phyloP scores from a whole-genome alignment of 2,888 invertebrate genomes.

The Malachius bipustulatus region DNA sequence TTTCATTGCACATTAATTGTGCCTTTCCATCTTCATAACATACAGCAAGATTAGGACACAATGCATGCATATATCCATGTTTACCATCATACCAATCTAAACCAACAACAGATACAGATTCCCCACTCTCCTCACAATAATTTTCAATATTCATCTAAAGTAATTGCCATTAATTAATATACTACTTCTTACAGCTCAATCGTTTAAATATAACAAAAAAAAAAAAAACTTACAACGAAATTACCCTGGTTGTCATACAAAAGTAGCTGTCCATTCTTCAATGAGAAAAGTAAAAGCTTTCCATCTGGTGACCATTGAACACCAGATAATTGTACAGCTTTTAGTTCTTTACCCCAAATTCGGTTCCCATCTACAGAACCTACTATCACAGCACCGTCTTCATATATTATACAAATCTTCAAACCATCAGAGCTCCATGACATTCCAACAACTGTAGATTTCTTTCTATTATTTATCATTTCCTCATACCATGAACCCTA shows the following conservation, averaged over 20 bases:
- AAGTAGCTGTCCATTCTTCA: constrained; percentile 85
- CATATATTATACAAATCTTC: constrained; percentile 97
- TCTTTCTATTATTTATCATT: constrained; percentile 98
- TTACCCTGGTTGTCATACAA: constrained; percentile 89
- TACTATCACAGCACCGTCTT: constrained; percentile 92
- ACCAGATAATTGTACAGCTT: constrained; percentile 65
- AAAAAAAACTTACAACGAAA: constrained; percentile 46
- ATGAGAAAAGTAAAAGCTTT: constrained; percentile 76
- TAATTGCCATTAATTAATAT: constrained; percentile 7
- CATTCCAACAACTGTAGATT: constrained; percentile 93
- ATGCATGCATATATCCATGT: constrained; percentile 53
- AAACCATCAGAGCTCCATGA: constrained; percentile 96
- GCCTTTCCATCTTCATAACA: constrained; percentile 81
- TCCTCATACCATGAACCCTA: constrained; percentile 96
- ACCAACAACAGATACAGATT: constrained; percentile 50
- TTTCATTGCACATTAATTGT: constrained; percentile 81
- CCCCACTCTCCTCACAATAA: constrained; percentile 38
- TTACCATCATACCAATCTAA: constrained; percentile 82
- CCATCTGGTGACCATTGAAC: constrained; percentile 98
- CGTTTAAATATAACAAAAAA: too few relatives aligned
- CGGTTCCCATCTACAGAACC: constrained; percentile 97
- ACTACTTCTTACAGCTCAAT: too few relatives aligned
- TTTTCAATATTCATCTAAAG: constrained; percentile 67
- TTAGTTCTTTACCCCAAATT: constrained; percentile 96
- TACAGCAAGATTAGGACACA: constrained; percentile 67